Conservation (phyloP, 2,888 invertebrate genomes). For the Protonemura montana region DNA sequence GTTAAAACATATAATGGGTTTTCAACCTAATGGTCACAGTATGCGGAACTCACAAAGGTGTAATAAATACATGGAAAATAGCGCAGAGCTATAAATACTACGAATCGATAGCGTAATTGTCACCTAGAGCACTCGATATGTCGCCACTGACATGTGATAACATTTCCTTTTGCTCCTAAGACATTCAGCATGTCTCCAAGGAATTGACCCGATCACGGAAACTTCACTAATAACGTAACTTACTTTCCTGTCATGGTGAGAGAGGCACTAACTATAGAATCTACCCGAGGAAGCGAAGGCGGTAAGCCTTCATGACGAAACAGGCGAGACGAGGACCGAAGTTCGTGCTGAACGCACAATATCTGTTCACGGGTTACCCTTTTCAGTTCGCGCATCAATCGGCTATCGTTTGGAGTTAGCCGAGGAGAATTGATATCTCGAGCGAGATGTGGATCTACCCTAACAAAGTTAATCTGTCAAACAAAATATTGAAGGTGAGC, state of each 20-base stretch:
- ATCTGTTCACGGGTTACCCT: background rate
- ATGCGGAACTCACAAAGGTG: background rate
- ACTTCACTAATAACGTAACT: background rate
- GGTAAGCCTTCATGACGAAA: background rate
- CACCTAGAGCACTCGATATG: background rate
- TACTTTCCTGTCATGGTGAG: background rate
- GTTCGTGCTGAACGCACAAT: background rate
- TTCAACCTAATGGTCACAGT: background rate
- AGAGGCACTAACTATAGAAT: background rate
- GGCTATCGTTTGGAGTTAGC: background rate
- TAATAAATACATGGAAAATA: background rate
- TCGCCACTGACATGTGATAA: background rate
- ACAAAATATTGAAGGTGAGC: background rate
- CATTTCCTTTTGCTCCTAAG: background rate
- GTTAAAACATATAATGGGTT: background rate
- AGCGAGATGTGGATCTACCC: background rate
- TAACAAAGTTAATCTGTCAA: background rate
- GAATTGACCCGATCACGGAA: background rate
- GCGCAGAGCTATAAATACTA: background rate
- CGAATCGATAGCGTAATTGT: background rate
- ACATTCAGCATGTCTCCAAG: background rate
- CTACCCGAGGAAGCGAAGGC: background rate
- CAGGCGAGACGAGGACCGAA: background rate
- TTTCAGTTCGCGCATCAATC: background rate
- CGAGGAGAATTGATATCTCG: background rate